Percentiles rank a stretch among this genome's conserved stretches.
Conservation (phyloP, 2,888 invertebrate genomes). For the Drosophila pullipes region DNA sequence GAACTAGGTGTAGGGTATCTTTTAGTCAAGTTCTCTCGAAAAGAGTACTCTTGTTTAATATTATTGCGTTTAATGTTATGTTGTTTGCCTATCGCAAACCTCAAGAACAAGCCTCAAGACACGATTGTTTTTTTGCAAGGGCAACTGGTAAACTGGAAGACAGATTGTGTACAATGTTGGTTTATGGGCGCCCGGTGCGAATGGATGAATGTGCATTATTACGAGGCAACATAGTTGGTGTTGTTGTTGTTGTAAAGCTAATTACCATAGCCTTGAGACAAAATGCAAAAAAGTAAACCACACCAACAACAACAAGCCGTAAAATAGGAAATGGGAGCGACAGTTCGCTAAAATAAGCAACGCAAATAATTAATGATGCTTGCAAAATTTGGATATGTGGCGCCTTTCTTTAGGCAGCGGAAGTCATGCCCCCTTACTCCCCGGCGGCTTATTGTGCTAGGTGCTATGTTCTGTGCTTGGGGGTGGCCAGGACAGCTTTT, state of each 20-base stretch:
- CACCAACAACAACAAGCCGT: conserved; percentile 19
- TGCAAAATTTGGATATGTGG: conserved; percentile 65
- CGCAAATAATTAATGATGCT: conserved; percentile 71
- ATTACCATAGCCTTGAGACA: conserved; percentile 52
- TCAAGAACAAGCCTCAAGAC: conserved; percentile 41
- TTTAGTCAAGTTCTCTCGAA: neutral
- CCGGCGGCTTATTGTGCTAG: conserved; percentile 15
- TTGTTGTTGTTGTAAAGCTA: conserved; percentile 17
- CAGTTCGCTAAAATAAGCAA: conserved; percentile 55
- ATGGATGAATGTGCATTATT: conserved; percentile 65
- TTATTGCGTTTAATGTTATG: conserved; percentile 42
- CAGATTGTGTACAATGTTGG: conserved; percentile 57
- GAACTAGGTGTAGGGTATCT: neutral
- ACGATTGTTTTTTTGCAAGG: conserved; percentile 23
- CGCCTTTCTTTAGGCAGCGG: conserved; percentile 67
- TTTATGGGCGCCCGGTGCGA: conserved; percentile 44
- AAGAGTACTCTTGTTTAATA: conserved; percentile 9
- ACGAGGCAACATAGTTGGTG: conserved; percentile 26
- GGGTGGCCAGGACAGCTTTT: conserved; percentile 40
- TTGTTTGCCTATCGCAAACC: conserved; percentile 34
- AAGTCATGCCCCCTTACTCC: conserved; percentile 34
- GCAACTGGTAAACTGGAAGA: conserved; percentile 30
- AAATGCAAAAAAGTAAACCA: conserved; percentile 18
- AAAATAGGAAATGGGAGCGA: conserved; percentile 7
- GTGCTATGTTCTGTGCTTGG: conserved; percentile 24